phyloP scores from a whole-genome alignment of 2,888 invertebrate genomes.

The Petrolisthes manimaculis region DNA sequence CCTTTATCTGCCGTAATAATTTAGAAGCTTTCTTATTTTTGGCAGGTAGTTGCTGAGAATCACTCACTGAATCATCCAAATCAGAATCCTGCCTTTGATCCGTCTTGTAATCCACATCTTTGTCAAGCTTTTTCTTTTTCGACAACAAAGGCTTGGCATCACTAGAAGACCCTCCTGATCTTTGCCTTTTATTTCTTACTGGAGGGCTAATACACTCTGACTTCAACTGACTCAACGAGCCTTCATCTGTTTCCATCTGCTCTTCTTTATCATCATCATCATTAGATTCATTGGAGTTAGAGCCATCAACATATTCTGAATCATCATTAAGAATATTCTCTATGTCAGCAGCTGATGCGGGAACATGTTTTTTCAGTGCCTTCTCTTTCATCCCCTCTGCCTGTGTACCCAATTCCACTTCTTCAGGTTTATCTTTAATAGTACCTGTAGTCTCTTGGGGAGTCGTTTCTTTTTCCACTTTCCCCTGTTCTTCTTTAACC shows the following conservation, averaged over 20 bases:
- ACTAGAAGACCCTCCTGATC: neutral
- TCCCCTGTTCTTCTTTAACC: neutral
- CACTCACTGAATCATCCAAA: neutral
- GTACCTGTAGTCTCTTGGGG: neutral
- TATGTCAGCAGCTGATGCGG: neutral
- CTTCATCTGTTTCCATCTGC: neutral
- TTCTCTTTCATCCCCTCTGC: neutral
- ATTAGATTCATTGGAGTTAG: neutral
- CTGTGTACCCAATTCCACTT: neutral
- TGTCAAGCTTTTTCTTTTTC: neutral
- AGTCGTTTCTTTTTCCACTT: neutral
- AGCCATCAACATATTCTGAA: neutral
- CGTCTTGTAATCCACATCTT: neutral
- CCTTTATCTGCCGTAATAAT: neutral
- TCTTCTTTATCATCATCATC: neutral
- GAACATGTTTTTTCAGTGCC: neutral
- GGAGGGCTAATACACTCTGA: neutral
- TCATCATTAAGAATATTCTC: conserved; percentile 3
- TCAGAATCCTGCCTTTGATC: neutral
- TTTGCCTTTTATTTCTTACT: neutral
- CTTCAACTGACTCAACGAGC: neutral
- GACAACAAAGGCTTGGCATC: neutral
- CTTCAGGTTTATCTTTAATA: neutral
- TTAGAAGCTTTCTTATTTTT: neutral
- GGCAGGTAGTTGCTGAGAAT: neutral